Conservation (phyloP, 2,113 vertebrate species). For the Conger conger region DNA sequence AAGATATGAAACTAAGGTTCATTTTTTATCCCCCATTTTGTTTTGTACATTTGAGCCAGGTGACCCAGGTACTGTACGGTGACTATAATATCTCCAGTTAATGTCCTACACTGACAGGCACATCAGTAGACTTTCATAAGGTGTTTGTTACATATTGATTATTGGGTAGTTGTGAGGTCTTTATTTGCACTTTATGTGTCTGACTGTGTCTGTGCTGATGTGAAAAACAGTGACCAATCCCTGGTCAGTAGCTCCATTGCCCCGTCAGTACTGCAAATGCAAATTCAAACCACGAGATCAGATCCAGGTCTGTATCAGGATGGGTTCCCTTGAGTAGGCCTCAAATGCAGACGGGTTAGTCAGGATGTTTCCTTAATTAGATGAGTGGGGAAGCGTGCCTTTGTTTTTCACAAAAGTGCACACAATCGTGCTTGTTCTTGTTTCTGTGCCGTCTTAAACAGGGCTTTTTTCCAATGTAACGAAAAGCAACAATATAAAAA, state of each 20-base stretch:
- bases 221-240: neutral
- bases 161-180: constrained; percentile 39
- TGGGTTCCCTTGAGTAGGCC: neutral
- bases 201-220: constrained; percentile 18
- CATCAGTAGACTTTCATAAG: constrained; percentile 25
- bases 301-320: neutral
- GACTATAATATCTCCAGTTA: constrained; percentile 27
- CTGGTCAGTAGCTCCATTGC: neutral
- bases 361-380: neutral
- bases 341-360: neutral
- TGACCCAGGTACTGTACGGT: neutral
- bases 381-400: neutral
- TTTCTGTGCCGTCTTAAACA: neutral
- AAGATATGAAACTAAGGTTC: neutral
- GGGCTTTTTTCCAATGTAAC: neutral
- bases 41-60: neutral
- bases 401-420: neutral
- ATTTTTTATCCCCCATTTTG: neutral
- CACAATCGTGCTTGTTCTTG: neutral
- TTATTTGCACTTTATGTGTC: constrained; percentile 29
- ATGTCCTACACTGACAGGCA: constrained; percentile 37
- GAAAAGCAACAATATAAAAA: neutral
- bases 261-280: neutral
- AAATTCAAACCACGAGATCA: neutral
- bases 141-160: constrained; percentile 34